Evolutionary conservation across 2,113 vertebrate species (phyloP).

Genomic region (Orcinus orca): DNA sequence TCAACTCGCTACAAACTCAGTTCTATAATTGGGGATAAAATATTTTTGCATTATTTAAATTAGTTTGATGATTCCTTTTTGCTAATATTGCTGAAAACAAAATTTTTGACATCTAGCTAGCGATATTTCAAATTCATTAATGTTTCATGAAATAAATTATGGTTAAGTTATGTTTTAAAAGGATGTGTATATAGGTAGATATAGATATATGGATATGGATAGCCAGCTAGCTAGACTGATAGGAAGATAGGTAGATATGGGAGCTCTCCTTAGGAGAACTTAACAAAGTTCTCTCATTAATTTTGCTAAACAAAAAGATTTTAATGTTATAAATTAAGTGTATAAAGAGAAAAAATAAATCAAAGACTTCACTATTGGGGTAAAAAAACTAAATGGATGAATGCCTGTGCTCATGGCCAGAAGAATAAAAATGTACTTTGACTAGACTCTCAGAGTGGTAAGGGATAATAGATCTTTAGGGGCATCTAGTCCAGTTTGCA

Average conservation of each 20-base stretch:
- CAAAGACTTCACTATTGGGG: background rate
- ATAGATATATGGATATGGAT: background rate
- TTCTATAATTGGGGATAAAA: background rate
- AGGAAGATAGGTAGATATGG: background rate
- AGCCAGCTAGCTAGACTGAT: background rate
- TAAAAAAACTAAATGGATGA: background rate
- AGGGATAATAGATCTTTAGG: background rate
- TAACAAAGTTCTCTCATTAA: too few relatives aligned
- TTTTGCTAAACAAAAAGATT: background rate
- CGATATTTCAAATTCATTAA: background rate
- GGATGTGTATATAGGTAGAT: background rate
- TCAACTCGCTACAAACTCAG: background rate
- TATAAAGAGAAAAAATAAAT: background rate
- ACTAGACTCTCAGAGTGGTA: background rate
- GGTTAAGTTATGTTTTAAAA: background rate
- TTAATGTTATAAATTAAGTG: background rate
- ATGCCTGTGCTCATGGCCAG: accelerated
- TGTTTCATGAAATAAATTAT: background rate
- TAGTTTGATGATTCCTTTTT: background rate
- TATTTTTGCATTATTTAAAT: background rate
- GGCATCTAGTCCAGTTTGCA: background rate
- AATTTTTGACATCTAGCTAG: background rate
- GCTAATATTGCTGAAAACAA: background rate
- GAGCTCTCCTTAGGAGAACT: background rate
- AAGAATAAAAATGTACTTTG: background rate